A percentile compares a stretch with the other conserved stretches of the same genome.
These are phyloP conservation scores for Protaetia brevitarsis DNA, from an alignment of 1,140 invertebrate species.

Conservation along the genomic window DNA sequence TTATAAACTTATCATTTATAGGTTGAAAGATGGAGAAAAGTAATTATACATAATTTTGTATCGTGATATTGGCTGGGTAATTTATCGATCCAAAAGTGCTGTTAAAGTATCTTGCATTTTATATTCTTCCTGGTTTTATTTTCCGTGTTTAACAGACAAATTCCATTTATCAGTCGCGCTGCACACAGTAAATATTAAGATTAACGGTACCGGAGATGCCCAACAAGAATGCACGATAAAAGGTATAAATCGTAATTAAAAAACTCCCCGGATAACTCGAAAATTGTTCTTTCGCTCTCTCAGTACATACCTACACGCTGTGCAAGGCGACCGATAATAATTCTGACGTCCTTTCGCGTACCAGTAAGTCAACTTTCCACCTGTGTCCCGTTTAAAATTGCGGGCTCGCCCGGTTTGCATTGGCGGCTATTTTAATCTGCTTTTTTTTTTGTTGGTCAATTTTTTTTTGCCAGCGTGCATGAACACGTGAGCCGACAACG, in stretches of 20 bases:
- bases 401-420: neutral
- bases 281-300: neutral
- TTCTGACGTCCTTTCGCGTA: neutral
- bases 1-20: too few species aligned
- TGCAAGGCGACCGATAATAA: neutral
- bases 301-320: neutral
- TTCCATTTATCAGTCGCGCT: conserved; percentile 8
- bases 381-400: conserved; percentile 11
- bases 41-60: too few species aligned
- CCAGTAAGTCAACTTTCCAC: conserved; percentile 12
- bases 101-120: too few species aligned
- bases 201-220: neutral
- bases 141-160: too few species aligned
- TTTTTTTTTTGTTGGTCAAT: neutral
- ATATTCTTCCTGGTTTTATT: too few species aligned
- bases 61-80: too few species aligned
- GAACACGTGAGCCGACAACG: neutral
- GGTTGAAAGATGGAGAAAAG: too few species aligned
- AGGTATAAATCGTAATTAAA: conserved; percentile 15
- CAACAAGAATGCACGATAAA: neutral
- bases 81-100: too few species aligned
- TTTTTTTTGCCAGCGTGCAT: neutral
- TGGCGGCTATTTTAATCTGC: neutral
- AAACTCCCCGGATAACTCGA: conserved; percentile 14
- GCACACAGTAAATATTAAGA: conserved; percentile 16